A percentile compares a stretch with the other conserved stretches of the same genome.
These are phyloP conservation scores for Pandemis heparana DNA, from an alignment of 2,888 invertebrate species.

Conservation along the genomic window DNA sequence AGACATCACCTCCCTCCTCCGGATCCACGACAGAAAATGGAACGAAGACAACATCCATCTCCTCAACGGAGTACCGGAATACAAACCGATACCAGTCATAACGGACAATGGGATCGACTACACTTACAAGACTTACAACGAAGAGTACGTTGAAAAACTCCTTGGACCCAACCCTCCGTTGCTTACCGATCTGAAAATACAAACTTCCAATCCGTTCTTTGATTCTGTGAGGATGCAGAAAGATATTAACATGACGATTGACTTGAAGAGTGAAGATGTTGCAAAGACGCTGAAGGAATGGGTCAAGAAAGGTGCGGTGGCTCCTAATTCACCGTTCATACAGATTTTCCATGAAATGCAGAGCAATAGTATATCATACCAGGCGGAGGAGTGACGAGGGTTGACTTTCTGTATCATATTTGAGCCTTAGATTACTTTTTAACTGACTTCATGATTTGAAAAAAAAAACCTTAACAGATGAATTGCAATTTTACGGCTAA, in stretches of 20 bases:
- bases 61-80: constrained; percentile 58
- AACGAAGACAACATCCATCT: constrained; percentile 57
- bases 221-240: constrained; percentile 59
- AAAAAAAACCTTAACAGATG: no score
- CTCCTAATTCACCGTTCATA: constrained; percentile 67
- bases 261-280: constrained; percentile 63
- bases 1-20: constrained; percentile 65
- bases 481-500: no score
- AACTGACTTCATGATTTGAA: no score
- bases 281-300: constrained; percentile 62
- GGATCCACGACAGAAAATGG: constrained; percentile 58
- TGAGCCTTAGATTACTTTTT: no score
- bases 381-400: constrained; percentile 11
- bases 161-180: constrained; percentile 71
- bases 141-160: constrained; percentile 61
- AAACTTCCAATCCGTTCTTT: constrained; percentile 56
- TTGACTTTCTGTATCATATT: neutral
- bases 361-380: constrained; percentile 54
- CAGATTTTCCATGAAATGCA: constrained; percentile 64
- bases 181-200: constrained; percentile 62
- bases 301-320: constrained; percentile 60
- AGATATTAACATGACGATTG: constrained; percentile 59
- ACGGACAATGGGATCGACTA: constrained; percentile 69
- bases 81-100: constrained; percentile 59
- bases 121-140: constrained; percentile 62